Base-by-base conservation (phyloP, 2,888 invertebrate genomes). In the Noctua fimbriata region DNA sequence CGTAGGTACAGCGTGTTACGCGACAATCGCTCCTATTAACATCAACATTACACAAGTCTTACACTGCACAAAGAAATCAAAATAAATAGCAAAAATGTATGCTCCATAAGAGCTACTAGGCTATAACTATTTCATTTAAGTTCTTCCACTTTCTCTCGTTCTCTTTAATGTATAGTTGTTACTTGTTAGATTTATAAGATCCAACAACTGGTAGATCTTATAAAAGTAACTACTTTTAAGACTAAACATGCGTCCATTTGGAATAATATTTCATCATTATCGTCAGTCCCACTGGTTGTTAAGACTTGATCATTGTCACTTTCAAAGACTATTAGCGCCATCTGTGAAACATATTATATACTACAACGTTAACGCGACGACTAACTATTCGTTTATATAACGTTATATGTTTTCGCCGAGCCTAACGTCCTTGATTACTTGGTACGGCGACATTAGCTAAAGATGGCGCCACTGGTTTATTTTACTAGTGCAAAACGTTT, bases 381-480 rank as follows among this genome's bases (percentile, higher is more conserved):
- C 32, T 47, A 41, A 58, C 32, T n/a, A 44, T 66, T 32, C 21
- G 24, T n/a, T 47, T 16, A 41, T 14, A 2, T 6, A 28, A 41
- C 28, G 52, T 10, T 44, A 0, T 0, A 21, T 10, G 14, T 10
- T 71, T 18, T 16, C 52, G 28, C 44, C 1, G 28, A 52, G 41
- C 52, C 36, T 24, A 28, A 16, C 49, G 28, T 36, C 14, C 41
- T 69, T 44, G n/a, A 47, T 71, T 44, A 41, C 41, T 70, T 67
- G 47, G 18, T 77, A 72, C 36, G 36, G 28, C 18, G 3, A 1
- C 0, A 21, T 44, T 28, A 36, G 4, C 24, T 21, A 7, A 55
- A 86, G 86, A 84, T 79, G 86, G 74, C 87, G 79, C 71, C n/a
- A 86, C 82, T 76, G 12, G 41, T 36, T 36, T n/a, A n/a, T 73